Evolutionary conservation across 2,797 vertebrate species (phyloP).

Genomic region (Pipistrellus kuhlii): DNA sequence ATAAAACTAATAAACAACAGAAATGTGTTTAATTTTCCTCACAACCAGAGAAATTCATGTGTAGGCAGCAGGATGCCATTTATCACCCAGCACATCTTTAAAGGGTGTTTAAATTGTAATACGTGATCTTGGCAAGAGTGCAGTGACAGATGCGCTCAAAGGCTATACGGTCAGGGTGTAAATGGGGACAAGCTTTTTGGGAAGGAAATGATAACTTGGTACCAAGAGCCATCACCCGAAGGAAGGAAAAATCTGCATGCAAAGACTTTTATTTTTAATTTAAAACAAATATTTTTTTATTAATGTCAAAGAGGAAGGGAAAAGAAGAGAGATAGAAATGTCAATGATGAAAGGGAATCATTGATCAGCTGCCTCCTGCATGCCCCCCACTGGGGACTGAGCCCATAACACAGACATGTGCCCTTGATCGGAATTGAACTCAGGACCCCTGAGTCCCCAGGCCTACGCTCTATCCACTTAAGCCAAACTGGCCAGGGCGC

Average conservation of each 20-base stretch:
- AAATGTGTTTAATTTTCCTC: neutral
- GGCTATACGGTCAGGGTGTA: neutral
- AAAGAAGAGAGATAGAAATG: too few species aligned
- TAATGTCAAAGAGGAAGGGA: neutral
- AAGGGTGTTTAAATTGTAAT: constrained; percentile 6
- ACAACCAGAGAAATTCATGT: neutral
- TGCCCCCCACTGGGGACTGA: too few species aligned
- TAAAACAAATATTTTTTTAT: neutral
- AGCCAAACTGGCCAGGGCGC: neutral
- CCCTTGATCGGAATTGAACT: too few species aligned
- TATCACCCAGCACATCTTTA: constrained; percentile 5
- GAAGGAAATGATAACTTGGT: constrained; percentile 13
- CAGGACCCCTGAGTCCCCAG: too few species aligned
- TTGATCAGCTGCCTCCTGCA: too few species aligned
- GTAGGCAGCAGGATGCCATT: neutral
- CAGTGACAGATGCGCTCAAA: neutral
- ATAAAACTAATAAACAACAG: neutral
- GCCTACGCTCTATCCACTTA: too few species aligned
- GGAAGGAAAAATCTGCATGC: neutral
- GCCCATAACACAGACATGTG: too few species aligned
- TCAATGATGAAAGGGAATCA: too few species aligned
- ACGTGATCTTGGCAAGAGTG: neutral
- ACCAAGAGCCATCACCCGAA: constrained; percentile 2
- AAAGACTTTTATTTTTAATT: too few species aligned
- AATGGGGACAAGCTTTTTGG: neutral